Conservation (phyloP, 53 echinoderm and acorn worm species). For the Astropecten irregularis region DNA sequence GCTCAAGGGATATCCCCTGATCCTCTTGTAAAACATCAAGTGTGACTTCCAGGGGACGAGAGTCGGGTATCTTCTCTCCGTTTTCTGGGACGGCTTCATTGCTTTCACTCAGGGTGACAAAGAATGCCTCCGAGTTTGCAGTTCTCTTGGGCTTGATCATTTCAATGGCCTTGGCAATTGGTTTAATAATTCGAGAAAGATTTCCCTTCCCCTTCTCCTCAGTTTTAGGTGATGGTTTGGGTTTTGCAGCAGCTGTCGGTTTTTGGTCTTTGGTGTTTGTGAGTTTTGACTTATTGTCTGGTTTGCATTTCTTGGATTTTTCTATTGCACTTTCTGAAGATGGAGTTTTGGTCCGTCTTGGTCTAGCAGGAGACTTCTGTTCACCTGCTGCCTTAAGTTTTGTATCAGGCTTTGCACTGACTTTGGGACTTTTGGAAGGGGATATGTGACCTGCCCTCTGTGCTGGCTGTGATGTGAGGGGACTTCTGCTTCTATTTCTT, state of each 20-base stretch:
- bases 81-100: neutral
- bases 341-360: slow-evolving; percentile 1
- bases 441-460: neutral
- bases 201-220: neutral
- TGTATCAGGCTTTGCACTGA: slow-evolving; percentile 3
- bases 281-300: neutral
- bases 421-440: neutral
- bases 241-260: neutral
- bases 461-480: slow-evolving; percentile 2
- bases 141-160: slow-evolving; percentile 50
- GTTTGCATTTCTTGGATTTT: slow-evolving; percentile 1
- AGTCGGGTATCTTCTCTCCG: neutral
- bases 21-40: neutral
- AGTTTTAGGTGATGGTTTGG: neutral
- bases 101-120: slow-evolving; percentile 53
- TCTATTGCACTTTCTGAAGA: slow-evolving; percentile 56
- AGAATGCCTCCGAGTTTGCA: slow-evolving; percentile 61
- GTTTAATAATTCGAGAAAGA: slow-evolving; percentile 1
- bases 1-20: slow-evolving; percentile 1
- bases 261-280: neutral
- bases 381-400: neutral
- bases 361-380: neutral
- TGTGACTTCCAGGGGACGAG: neutral
- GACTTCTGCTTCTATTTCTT: slow-evolving; percentile 14
- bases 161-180: slow-evolving; percentile 27